Conservation (phyloP, 1,140 invertebrate genomes). For the Drosophila santomea region DNA sequence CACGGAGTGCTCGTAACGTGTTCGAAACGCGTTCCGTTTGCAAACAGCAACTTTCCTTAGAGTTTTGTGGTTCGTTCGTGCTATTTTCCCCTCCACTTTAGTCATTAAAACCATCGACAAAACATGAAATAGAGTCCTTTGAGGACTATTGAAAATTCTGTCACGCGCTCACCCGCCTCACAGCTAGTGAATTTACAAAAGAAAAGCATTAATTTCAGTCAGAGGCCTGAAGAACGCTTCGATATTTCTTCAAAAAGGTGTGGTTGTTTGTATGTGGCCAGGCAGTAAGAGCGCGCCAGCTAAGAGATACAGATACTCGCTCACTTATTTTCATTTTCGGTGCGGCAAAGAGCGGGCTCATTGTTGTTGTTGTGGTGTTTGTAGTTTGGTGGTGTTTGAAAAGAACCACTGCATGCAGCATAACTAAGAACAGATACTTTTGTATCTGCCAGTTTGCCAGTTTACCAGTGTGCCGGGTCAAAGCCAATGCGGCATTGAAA, state of each 20-base stretch:
- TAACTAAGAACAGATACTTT: constrained; percentile 34
- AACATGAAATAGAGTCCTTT: constrained; percentile 5
- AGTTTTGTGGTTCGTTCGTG: constrained; percentile 24
- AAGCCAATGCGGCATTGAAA: constrained; percentile 44
- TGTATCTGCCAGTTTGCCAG: constrained; percentile 29
- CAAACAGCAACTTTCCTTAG: constrained; percentile 23
- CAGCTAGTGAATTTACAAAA: constrained; percentile 5
- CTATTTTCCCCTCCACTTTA: neutral
- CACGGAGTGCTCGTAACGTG: constrained; percentile 48
- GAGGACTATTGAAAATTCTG: constrained; percentile 7
- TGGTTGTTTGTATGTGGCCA: constrained; percentile 71
- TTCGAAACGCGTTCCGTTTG: constrained; percentile 25
- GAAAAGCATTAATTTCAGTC: constrained; percentile 18
- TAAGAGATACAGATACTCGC: constrained; percentile 55
- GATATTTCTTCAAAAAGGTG: constrained; percentile 62
- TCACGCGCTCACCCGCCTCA: constrained; percentile 30
- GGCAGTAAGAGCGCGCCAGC: constrained; percentile 56
- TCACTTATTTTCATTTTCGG: neutral
- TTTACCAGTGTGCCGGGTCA: constrained; percentile 29
- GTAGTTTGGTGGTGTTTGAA: constrained; percentile 19
- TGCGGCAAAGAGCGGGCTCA: neutral
- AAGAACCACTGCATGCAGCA: neutral
- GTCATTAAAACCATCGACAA: neutral
- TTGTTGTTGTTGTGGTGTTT: constrained; percentile 18
- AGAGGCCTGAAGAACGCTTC: constrained; percentile 37